phyloP scores from a whole-genome alignment of 2,113 vertebrate genomes.

The Antennarius striatus region DNA sequence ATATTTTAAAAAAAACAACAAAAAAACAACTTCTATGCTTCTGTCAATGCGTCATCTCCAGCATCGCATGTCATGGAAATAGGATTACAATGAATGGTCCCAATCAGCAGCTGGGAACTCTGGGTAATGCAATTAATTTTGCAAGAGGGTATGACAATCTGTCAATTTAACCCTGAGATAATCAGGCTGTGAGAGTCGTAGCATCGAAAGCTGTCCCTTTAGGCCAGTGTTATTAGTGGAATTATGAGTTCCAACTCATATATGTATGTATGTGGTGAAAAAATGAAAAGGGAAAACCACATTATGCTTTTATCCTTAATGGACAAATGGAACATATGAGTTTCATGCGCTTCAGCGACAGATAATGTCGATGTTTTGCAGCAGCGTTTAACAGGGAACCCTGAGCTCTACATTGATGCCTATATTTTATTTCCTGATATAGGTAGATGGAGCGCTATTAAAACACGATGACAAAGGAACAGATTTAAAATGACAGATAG shows the following conservation, averaged over 20 bases:
- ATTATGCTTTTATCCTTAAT: constrained; percentile 25
- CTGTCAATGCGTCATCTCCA: neutral
- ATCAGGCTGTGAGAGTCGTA: constrained; percentile 49
- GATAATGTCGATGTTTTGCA: constrained; percentile 10
- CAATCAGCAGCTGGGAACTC: constrained; percentile 38
- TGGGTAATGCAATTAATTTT: constrained; percentile 49
- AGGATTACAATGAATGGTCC: constrained; percentile 43
- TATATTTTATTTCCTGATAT: too few relatives aligned
- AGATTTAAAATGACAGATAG: constrained; percentile 26
- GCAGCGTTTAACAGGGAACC: constrained; percentile 10
- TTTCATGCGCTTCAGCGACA: constrained; percentile 1
- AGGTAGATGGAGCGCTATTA: neutral
- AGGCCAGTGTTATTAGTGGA: constrained; percentile 43
- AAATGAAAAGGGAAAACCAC: constrained; percentile 24
- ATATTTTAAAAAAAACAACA: neutral
- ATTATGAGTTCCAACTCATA: constrained; percentile 41
- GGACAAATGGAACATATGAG: constrained; percentile 25
- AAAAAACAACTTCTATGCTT: constrained; percentile 24
- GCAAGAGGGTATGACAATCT: constrained; percentile 50
- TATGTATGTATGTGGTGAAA: constrained; percentile 34
- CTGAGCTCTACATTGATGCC: constrained; percentile 8
- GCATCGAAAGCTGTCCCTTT: constrained; percentile 30
- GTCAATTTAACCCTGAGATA: constrained; percentile 45
- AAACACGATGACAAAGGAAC: constrained; percentile 24
- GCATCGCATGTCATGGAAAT: constrained; percentile 36